A percentile compares a stretch with the other conserved stretches of the same genome.
These are phyloP conservation scores for Drosophila atroscutellata DNA, from an alignment of 2,888 invertebrate genomes.

Conservation along the genomic window DNA sequence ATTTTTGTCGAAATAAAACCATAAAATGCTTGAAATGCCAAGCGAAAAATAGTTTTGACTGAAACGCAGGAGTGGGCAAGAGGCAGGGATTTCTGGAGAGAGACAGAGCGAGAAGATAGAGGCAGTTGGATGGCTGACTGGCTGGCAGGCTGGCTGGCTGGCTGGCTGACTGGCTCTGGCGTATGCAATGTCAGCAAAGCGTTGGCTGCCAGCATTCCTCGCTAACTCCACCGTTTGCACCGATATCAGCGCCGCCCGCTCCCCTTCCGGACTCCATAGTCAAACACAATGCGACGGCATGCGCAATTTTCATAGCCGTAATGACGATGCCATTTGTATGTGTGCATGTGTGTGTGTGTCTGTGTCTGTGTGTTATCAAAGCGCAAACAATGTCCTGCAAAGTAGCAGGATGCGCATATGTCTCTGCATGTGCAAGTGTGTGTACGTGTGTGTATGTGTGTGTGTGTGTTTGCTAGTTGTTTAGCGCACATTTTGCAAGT, in stretches of 20 bases:
- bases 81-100: not conserved
- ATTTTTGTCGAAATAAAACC: slow-evolving; percentile 79
- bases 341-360: slow-evolving; percentile 13
- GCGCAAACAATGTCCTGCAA: slow-evolving; percentile 79
- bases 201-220: slow-evolving; percentile 36
- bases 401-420: slow-evolving; percentile 77
- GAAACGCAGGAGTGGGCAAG: slow-evolving; percentile 8
- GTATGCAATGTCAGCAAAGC: slow-evolving; percentile 72
- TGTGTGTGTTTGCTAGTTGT: slow-evolving; percentile 42
- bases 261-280: slow-evolving; percentile 39
- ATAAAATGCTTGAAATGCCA: slow-evolving; percentile 80
- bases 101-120: not conserved
- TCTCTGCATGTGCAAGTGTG: slow-evolving; percentile 27
- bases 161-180: slow-evolving; percentile 8
- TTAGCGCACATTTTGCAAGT: slow-evolving; percentile 65
- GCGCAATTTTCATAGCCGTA: slow-evolving; percentile 76
- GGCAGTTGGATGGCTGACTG: slow-evolving; percentile 7
- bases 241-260: not conserved
- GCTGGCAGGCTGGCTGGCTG: slow-evolving; percentile 4
- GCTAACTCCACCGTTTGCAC: slow-evolving; percentile 5
- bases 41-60: slow-evolving; percentile 80
- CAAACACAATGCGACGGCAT: slow-evolving; percentile 75
- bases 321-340: slow-evolving; percentile 56
- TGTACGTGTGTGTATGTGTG: not conserved
- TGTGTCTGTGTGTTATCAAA: slow-evolving; percentile 66